Evolutionary conservation across 1,140 invertebrate genomes (phyloP), one percentile per base, ranked within the genome.

Genomic region (Drosophila arizonae): DNA sequence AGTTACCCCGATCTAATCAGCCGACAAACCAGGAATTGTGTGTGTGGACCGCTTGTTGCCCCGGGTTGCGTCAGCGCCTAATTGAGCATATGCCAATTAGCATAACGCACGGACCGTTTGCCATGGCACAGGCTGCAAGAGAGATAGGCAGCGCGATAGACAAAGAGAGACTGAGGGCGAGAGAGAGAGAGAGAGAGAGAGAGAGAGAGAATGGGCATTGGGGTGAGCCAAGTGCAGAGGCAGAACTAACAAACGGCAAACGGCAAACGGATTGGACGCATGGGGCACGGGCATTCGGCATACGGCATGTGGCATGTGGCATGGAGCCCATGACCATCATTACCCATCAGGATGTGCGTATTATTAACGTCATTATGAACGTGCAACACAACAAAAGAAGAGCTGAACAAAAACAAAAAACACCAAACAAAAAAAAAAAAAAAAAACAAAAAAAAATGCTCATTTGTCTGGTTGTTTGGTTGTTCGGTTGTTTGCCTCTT

Each of bases 41-140:
- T 61, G 69, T 61, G 69, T 52, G 24, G 33, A 61, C 30, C 24
- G 36, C 52, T 43, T 21, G 78, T 79, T 76, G 79, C 79, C 69
- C 71, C 66, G 72, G 71, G 82, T 76, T 87, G 82, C 71, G 78
- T 52, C 79, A 70, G 70, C 52, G 84, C 77, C 76, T 77, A 88
- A 88, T 84, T 88, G 79, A 80, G 84, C 84, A 84, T 88, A 88
- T 88, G 85, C 84, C 84, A 88, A 88, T 88, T 88, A 88, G 84
- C 84, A 88, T 82, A 68, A 64, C 55, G 36, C 45, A 70, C 43
- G 64, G 17, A 11, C 36, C 62, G 39, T 50, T 3, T 41, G 54
- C 28, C 62, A 33, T 33, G n/a, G 24, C 39, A 9, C 33, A 33
- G 8, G 33, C 33, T 33, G 33, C 33, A 33, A 5, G 6, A 33